Evolutionary conservation across 2,113 vertebrate genomes (phyloP), one percentile per base, ranked within the genome.

Genomic region (Xiphias gladius): DNA sequence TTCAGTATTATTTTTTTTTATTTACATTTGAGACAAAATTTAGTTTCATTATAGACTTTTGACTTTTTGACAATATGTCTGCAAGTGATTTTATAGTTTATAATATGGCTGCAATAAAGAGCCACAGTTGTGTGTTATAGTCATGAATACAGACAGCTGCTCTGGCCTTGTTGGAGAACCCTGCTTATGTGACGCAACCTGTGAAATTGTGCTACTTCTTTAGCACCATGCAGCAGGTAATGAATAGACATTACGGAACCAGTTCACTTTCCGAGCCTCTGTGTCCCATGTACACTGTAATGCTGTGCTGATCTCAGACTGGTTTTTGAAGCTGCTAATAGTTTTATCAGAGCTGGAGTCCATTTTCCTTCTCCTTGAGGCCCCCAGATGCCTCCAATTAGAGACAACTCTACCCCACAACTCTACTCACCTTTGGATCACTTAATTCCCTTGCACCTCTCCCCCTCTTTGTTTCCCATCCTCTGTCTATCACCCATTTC

Each of bases 311-410:
- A 79, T 17, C 41, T 30, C 16, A 54, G 10, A 17, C 59, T 75
- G 41, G 22, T 82, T 78, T 74, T 0, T 48, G 48, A 76, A 87
- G 67, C 59, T 54, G 61, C 84, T 91, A 91, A 93, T 90, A 88
- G 83, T 87, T 94, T 90, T 76, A 88, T 89, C 86, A 58, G 63
- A 66, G 72, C 55, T 71, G 28, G 81, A 78, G 85, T 82, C 73
- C 67, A 76, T 83, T 82, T 77, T 81, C 69, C 35, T 73, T 83
- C 39, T 79, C 37, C 79, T 79, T 88, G 86, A 92, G 93, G 85
- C 76, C 78, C 73, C 82, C 52, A 69, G 73, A 84, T 70, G 57
- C 64, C 78, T 90, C 84, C 87, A 89, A 90, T 94, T 91, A 94
- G 79, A 80, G 64, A 71, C 35, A 14, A 61, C 82, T 86, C 68